Conservation (phyloP, 2,797 vertebrate species). For the Hyperoplus lanceolatus region DNA sequence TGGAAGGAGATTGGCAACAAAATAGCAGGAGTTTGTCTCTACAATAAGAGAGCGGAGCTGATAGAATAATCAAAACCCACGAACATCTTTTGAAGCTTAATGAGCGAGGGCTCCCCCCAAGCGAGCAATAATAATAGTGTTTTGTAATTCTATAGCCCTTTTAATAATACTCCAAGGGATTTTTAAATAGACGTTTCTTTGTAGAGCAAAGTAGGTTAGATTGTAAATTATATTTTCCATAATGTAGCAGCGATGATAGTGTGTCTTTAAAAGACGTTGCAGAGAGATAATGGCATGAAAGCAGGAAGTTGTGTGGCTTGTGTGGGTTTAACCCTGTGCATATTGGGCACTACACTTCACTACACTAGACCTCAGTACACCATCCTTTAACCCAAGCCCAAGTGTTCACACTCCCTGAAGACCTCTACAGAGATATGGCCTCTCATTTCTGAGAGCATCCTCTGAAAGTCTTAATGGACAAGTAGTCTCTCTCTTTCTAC, state of each 20-base stretch:
- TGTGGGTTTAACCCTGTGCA: constrained; percentile 42
- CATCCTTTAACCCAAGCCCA: constrained; percentile 55
- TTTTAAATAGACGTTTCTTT: constrained; percentile 78
- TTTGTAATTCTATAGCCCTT: constrained; percentile 83
- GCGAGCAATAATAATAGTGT: constrained; percentile 81
- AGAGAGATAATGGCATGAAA: constrained; percentile 5
- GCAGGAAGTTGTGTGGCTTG: constrained; percentile 6
- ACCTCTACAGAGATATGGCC: constrained; percentile 66
- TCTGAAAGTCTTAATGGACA: constrained; percentile 82
- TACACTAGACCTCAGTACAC: constrained; percentile 14
- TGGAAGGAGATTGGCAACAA: constrained; percentile 83
- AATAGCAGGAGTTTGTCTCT: constrained; percentile 83
- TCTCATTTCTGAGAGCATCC: constrained; percentile 77
- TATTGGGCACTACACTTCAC: constrained; percentile 25
- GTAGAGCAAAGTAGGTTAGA: constrained; percentile 79
- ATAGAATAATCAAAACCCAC: constrained; percentile 83
- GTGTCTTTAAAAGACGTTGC: constrained; percentile 32
- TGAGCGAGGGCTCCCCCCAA: constrained; percentile 82
- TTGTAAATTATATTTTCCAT: constrained; percentile 71
- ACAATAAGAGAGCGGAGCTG: constrained; percentile 76
- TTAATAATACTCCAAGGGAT: constrained; percentile 81
- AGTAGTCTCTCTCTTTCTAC: constrained; percentile 74
- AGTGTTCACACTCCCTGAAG: constrained; percentile 61
- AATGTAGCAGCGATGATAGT: constrained; percentile 46
- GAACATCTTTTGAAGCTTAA: constrained; percentile 80